Percentiles rank a stretch among this genome's conserved stretches.
These are phyloP conservation scores for Epinotia brunnichana DNA, from an alignment of 2,888 invertebrate genomes.

Conservation along the genomic window DNA sequence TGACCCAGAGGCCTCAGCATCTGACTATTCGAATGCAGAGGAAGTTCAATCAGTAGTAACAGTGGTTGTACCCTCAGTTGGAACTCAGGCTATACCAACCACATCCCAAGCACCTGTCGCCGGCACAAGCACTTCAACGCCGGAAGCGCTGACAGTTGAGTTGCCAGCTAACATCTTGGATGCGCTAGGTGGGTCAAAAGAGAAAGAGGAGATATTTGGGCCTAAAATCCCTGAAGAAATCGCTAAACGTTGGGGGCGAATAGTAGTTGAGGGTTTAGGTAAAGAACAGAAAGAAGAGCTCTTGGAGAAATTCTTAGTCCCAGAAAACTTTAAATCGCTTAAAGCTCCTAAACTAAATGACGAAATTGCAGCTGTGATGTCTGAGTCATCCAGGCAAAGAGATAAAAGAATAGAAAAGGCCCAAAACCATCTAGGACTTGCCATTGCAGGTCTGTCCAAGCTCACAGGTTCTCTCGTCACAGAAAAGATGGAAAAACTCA, in stretches of 20 bases:
- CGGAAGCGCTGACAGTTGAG: neutral
- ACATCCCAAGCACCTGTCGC: neutral
- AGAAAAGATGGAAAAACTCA: conserved; percentile 6
- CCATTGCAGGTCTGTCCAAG: conserved; percentile 12
- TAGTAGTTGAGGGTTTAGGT: conserved; percentile 14
- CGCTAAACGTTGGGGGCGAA: conserved; percentile 23
- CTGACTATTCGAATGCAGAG: conserved; percentile 15
- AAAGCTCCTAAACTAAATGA: conserved; percentile 16
- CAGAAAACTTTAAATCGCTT: conserved; percentile 11
- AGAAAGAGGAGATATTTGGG: conserved; percentile 17
- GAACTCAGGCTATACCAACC: neutral
- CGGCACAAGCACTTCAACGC: neutral
- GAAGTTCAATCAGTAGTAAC: conserved; percentile 4
- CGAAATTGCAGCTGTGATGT: conserved; percentile 13
- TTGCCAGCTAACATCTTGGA: conserved; percentile 17
- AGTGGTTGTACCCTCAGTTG: neutral
- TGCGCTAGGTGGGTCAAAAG: conserved; percentile 9
- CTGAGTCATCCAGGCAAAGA: conserved; percentile 12
- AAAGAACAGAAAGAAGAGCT: conserved; percentile 16
- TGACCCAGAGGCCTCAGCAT: neutral
- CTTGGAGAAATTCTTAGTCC: neutral
- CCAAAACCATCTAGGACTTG: conserved; percentile 7
- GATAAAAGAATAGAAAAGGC: conserved; percentile 14
- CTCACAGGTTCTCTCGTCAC: neutral
- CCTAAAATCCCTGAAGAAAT: conserved; percentile 21